Conservation (phyloP, 1,140 invertebrate species). For the Ceratitis capitata region DNA sequence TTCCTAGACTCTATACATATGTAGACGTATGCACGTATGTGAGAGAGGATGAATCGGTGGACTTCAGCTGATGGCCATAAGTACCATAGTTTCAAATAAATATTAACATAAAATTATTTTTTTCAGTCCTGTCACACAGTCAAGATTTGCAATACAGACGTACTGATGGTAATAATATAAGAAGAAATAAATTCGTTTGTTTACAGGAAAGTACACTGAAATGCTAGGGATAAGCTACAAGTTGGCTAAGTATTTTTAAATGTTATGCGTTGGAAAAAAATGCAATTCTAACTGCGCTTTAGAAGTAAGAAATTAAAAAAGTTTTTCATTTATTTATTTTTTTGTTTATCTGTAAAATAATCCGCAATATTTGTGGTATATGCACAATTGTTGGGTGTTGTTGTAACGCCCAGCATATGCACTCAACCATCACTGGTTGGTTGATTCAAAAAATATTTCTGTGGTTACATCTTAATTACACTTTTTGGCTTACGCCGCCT, state of each 20-base stretch:
- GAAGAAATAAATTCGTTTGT: not conserved
- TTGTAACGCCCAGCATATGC: not conserved
- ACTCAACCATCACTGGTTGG: not conserved
- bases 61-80: not conserved
- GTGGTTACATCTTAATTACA: conserved; percentile 30
- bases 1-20: not conserved
- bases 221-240: not conserved
- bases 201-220: not conserved
- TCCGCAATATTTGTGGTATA: not conserved
- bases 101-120: not conserved
- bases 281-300: conserved; percentile 19
- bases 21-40: not conserved
- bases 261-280: not conserved
- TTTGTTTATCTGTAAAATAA: not conserved
- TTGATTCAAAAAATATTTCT: conserved; percentile 6
- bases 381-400: not conserved
- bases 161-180: too few relatives aligned
- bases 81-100: not conserved
- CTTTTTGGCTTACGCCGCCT: not conserved
- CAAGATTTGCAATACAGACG: too few relatives aligned
- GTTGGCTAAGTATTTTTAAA: not conserved
- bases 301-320: not conserved
- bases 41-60: not conserved
- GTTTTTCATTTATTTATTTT: not conserved
- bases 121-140: not conserved